These are phyloP conservation scores for Prenolepis imparis DNA, from an alignment of 2,888 invertebrate species.

Conservation along the genomic window DNA sequence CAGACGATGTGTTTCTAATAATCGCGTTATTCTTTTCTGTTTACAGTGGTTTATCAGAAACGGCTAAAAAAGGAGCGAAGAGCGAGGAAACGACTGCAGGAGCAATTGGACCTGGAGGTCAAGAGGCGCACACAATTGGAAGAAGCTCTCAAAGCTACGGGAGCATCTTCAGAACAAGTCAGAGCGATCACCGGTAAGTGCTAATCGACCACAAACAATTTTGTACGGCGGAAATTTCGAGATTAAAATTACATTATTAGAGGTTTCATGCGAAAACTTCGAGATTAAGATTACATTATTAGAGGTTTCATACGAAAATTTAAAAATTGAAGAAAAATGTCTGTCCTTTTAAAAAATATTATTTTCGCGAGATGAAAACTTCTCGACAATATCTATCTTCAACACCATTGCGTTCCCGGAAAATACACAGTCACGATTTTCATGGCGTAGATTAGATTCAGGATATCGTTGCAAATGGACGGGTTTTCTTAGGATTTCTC, in stretches of 20 bases:
- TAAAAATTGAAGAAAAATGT: too few species aligned
- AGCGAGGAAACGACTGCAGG: slow-evolving; percentile 93
- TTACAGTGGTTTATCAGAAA: slow-evolving; percentile 95
- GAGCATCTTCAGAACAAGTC: slow-evolving; percentile 92
- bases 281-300: too few species aligned
- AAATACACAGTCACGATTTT: slow-evolving; percentile 18
- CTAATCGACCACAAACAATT: background rate
- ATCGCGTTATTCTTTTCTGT: slow-evolving; percentile 43
- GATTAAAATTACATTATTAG: slow-evolving; percentile 11
- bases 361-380: background rate
- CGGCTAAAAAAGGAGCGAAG: slow-evolving; percentile 95
- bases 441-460: slow-evolving; percentile 31
- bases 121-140: slow-evolving; percentile 93
- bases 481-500: slow-evolving; percentile 50
- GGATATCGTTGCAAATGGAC: slow-evolving; percentile 35
- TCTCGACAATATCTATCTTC: background rate
- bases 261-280: background rate
- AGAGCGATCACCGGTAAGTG: slow-evolving; percentile 92
- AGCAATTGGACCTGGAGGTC: slow-evolving; percentile 93
- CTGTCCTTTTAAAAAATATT: too few species aligned
- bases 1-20: background rate
- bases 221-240: background rate
- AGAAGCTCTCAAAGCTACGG: slow-evolving; percentile 92
- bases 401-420: background rate
- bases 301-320: too few species aligned